Percentiles rank a stretch among this genome's conserved stretches.
These are phyloP conservation scores for Rhea pennata DNA, from an alignment of 2,113 vertebrate species.

Conservation along the genomic window DNA sequence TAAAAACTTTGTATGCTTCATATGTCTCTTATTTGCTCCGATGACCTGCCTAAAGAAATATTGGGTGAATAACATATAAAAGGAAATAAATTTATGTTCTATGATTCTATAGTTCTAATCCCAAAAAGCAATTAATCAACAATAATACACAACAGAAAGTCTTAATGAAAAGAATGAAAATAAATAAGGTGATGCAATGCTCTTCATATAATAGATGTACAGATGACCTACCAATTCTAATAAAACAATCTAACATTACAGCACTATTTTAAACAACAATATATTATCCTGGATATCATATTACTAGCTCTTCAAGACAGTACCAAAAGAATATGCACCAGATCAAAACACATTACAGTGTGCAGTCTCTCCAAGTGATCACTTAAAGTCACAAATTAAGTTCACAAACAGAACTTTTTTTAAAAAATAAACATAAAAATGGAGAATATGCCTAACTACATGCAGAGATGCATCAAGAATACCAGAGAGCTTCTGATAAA, in stretches of 20 bases:
- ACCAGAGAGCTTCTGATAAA: not conserved
- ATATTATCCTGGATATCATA: not conserved
- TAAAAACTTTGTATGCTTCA: not conserved
- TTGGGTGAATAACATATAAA: not conserved
- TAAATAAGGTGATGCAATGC: fast-evolving
- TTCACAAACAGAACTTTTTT: not conserved
- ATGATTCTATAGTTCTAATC: too few species aligned
- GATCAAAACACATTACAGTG: not conserved
- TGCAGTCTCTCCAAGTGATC: not conserved
- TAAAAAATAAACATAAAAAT: not conserved
- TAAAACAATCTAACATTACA: not conserved
- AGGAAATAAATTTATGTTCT: not conserved
- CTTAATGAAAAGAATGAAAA: not conserved
- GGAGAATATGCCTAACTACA: not conserved
- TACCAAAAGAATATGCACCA: not conserved
- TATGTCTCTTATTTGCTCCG: not conserved
- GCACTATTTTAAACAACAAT: not conserved
- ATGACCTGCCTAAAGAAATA: not conserved
- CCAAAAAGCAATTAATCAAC: not conserved
- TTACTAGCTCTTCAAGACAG: not conserved
- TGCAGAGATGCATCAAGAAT: not conserved
- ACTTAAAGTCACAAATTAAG: not conserved
- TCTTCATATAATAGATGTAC: fast-evolving
- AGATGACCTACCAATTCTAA: not conserved
- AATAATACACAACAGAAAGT: not conserved